phyloP scores from a whole-genome alignment of 1,140 invertebrate genomes.

The Calliphora vicina region DNA sequence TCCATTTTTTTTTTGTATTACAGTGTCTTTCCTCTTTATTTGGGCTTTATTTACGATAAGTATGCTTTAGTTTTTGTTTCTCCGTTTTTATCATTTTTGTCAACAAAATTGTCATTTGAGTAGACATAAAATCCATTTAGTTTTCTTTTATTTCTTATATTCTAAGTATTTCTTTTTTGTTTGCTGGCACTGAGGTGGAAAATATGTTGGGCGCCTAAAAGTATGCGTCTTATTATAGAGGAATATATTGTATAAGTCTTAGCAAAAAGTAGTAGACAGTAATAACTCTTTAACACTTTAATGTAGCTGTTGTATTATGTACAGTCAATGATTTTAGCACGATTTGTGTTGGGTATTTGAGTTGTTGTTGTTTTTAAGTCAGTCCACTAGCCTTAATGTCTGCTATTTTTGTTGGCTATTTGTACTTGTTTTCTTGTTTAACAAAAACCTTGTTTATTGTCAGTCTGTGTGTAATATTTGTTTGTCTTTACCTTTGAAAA shows the following conservation, averaged over 20 bases:
- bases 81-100: neutral
- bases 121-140: neutral
- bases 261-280: neutral
- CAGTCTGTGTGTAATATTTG: neutral
- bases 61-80: neutral
- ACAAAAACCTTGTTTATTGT: neutral
- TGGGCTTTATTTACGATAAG: neutral
- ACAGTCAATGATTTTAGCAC: constrained; percentile 1
- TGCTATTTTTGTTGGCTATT: neutral
- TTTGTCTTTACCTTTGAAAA: neutral
- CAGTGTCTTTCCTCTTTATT: neutral
- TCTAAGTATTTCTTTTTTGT: neutral
- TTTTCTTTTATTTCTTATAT: neutral
- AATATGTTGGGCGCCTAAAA: neutral
- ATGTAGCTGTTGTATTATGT: neutral
- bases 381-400: neutral
- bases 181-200: neutral
- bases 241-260: neutral
- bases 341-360: neutral
- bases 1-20: neutral
- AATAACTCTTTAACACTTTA: neutral
- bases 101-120: neutral
- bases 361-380: neutral
- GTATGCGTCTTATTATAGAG: neutral
- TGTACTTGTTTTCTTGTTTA: no score